A percentile compares a stretch with the other conserved stretches of the same genome.
Evolutionary conservation across 2,113 vertebrate species (phyloP).

Genomic region (Aegotheles bennettii): DNA sequence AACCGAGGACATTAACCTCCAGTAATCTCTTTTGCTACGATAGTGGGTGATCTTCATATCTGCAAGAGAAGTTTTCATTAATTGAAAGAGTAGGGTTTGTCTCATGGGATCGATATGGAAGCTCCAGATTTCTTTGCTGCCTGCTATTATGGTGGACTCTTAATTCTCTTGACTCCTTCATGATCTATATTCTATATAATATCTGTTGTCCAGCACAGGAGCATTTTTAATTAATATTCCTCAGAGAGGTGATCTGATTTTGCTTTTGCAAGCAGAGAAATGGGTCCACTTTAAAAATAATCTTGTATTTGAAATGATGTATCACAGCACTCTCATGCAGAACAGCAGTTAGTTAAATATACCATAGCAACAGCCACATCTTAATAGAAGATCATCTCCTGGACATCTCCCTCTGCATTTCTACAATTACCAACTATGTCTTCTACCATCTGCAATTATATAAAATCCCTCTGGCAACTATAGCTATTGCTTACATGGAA

Average conservation of each 20-base stretch:
- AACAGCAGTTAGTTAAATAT: conserved; percentile 13
- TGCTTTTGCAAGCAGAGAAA: conserved; percentile 34
- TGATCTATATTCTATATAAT: background rate
- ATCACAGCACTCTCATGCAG: conserved; percentile 1
- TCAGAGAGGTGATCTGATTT: conserved; percentile 54
- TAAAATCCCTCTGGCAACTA: conserved; percentile 38
- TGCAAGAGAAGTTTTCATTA: background rate
- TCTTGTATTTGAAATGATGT: conserved; percentile 18
- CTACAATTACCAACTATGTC: conserved; percentile 39
- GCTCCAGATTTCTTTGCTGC: background rate
- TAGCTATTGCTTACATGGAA: conserved; percentile 55
- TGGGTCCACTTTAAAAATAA: conserved; percentile 47
- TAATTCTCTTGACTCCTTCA: background rate
- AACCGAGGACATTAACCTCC: background rate
- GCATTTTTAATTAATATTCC: conserved; percentile 16
- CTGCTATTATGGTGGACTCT: background rate
- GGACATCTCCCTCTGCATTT: conserved; percentile 55
- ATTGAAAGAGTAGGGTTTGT: background rate
- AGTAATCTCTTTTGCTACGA: background rate
- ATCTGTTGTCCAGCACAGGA: conserved; percentile 16
- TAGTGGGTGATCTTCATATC: background rate
- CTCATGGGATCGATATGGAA: background rate
- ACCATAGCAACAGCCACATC: conserved; percentile 49
- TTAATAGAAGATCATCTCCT: conserved; percentile 49
- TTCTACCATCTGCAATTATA: conserved; percentile 39